Conservation (phyloP, 2,797 vertebrate species). For the Sylvia borin region DNA sequence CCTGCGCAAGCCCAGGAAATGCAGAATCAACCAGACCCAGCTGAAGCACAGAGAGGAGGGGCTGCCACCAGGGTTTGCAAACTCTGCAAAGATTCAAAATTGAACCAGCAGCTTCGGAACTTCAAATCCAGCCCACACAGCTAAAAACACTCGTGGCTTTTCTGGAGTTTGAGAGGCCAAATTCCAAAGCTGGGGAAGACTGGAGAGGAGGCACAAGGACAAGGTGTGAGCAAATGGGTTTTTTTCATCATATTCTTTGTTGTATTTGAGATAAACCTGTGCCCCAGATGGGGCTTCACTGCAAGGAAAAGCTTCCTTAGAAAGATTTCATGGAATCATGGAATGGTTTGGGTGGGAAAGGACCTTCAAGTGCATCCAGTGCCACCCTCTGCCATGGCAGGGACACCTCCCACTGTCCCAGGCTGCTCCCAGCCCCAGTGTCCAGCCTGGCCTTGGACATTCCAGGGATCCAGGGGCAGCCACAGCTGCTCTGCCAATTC, state of each 20-base stretch:
- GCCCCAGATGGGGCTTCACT: not conserved
- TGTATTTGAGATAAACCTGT: not conserved
- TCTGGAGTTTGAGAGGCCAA: not conserved
- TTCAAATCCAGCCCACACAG: not conserved
- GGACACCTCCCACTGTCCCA: rapidly evolving
- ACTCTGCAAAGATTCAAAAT: not conserved
- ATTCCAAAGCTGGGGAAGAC: not conserved
- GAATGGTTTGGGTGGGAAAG: not conserved
- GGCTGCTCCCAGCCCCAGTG: not conserved
- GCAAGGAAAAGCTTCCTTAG: not conserved
- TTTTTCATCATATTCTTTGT: not conserved
- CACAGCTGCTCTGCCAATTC: not conserved
- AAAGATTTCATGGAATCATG: not conserved
- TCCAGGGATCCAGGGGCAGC: not conserved
- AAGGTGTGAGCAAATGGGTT: not conserved
- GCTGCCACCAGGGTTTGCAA: not conserved
- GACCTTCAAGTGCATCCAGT: not conserved
- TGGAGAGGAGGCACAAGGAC: not conserved
- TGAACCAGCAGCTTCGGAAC: not conserved
- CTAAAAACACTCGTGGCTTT: not conserved
- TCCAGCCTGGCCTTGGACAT: not conserved
- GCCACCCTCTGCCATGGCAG: not conserved
- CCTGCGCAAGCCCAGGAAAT: not conserved
- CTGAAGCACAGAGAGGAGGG: not conserved
- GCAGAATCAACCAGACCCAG: not conserved